Percentiles rank a stretch among this genome's conserved stretches.
These are phyloP conservation scores for Alitta virens DNA, from an alignment of 2,888 invertebrate species.

Conservation along the genomic window DNA sequence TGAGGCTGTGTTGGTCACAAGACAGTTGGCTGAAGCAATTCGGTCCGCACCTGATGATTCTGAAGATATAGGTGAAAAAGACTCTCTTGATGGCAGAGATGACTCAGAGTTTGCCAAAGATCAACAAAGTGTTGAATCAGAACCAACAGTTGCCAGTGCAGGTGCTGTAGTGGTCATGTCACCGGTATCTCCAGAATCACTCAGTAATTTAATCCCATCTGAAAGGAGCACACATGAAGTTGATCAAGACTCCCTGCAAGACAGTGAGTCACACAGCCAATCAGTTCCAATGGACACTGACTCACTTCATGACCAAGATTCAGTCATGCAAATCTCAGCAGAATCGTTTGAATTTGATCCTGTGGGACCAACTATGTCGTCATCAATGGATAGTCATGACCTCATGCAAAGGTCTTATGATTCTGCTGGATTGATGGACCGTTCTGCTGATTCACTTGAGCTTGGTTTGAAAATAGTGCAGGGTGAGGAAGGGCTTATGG, in stretches of 20 bases:
- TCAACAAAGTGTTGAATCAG: neutral
- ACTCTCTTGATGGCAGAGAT: conserved; percentile 42
- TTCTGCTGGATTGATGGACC: conserved; percentile 32
- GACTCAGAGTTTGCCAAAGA: conserved; percentile 25
- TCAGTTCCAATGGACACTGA: conserved; percentile 28
- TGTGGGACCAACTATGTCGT: conserved; percentile 10
- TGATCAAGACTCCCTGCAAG: conserved; percentile 27
- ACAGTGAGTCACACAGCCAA: conserved; percentile 23
- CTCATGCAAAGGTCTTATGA: conserved; percentile 37
- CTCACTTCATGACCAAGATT: conserved; percentile 31
- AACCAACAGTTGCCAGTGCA: neutral
- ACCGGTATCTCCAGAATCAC: conserved; percentile 2
- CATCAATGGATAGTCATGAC: conserved; percentile 6
- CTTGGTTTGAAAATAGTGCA: conserved; percentile 4
- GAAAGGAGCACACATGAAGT: conserved; percentile 23
- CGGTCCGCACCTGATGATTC: conserved; percentile 9
- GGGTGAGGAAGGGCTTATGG: conserved; percentile 22
- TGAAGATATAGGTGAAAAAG: conserved; percentile 27
- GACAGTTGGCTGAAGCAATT: conserved; percentile 6
- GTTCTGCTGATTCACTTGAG: conserved; percentile 46
- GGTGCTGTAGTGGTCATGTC: neutral
- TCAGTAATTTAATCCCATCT: conserved; percentile 17
- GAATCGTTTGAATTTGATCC: conserved; percentile 24
- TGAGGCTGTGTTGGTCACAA: conserved; percentile 13
- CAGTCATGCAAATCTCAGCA: conserved; percentile 35